Evolutionary conservation across 2,113 vertebrate species (phyloP).

Genomic region (Felis chaus): DNA sequence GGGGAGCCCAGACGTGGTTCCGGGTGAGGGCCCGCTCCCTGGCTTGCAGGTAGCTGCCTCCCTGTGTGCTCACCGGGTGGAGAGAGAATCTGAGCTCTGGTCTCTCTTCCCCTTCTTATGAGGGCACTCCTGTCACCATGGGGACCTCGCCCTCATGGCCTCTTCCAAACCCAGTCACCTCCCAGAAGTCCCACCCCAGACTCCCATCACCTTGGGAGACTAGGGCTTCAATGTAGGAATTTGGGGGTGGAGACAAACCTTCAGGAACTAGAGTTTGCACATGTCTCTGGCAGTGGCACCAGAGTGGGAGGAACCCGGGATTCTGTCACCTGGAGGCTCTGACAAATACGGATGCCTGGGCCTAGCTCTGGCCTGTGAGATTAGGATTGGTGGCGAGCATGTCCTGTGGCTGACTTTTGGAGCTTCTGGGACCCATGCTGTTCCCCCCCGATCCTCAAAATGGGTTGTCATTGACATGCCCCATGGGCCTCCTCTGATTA

Average conservation of each 20-base stretch:
- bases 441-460: not conserved
- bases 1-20: not conserved
- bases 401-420: too few relatives aligned
- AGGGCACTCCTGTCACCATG: not conserved
- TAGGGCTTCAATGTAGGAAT: not conserved
- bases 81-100: not conserved
- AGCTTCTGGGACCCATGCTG: not conserved
- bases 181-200: not conserved
- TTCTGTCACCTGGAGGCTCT: not conserved
- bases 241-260: not conserved
- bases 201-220: not conserved
- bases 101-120: not conserved
- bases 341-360: not conserved
- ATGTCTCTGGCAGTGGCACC: not conserved
- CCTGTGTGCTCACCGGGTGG: not conserved
- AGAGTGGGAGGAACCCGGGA: not conserved
- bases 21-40: not conserved
- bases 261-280: not conserved
- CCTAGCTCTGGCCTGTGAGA: not conserved
- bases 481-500: too few relatives aligned
- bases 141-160: not conserved
- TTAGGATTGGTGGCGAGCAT: not conserved
- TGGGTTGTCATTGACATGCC: fast-evolving
- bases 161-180: not conserved
- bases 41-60: not conserved